Conservation (phyloP, 1,140 invertebrate genomes). For the Drosophila micromelanica region DNA sequence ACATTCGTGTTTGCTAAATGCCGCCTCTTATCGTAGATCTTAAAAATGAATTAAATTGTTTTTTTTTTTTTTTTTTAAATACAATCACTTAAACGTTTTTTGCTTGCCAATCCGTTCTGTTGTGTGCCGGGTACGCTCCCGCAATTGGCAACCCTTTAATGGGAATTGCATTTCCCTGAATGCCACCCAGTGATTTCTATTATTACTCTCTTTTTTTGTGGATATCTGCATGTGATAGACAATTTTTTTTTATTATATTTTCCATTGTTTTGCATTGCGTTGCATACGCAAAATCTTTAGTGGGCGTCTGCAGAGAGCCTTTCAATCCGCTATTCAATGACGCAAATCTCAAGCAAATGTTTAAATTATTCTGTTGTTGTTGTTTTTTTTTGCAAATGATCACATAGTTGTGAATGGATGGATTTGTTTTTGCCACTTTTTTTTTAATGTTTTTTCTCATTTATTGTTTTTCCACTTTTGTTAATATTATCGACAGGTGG, state of each 20-base stretch:
- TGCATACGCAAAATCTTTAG: slow-evolving; percentile 13
- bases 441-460: slow-evolving; percentile 6
- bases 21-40: slow-evolving; percentile 37
- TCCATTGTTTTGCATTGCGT: neutral
- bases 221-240: neutral
- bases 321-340: slow-evolving; percentile 5
- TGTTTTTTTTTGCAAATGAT: neutral
- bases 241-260: neutral
- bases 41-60: slow-evolving; percentile 8
- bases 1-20: slow-evolving; percentile 21
- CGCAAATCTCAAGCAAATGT: slow-evolving; percentile 27
- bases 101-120: slow-evolving; percentile 37
- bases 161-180: slow-evolving; percentile 9
- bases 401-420: slow-evolving; percentile 12
- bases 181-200: slow-evolving; percentile 22
- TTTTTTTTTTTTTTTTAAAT: slow-evolving; percentile 13
- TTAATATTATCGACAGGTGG: slow-evolving; percentile 15
- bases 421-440: slow-evolving; percentile 18
- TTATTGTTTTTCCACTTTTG: neutral
- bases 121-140: slow-evolving; percentile 50
- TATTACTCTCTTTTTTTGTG: neutral
- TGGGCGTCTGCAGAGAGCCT: slow-evolving; percentile 13
- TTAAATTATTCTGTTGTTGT: slow-evolving; percentile 8
- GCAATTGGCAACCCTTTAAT: slow-evolving; percentile 11
- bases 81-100: slow-evolving; percentile 17